Base-by-base conservation (phyloP, 2,888 invertebrate species). In the Anticlea derivata region DNA sequence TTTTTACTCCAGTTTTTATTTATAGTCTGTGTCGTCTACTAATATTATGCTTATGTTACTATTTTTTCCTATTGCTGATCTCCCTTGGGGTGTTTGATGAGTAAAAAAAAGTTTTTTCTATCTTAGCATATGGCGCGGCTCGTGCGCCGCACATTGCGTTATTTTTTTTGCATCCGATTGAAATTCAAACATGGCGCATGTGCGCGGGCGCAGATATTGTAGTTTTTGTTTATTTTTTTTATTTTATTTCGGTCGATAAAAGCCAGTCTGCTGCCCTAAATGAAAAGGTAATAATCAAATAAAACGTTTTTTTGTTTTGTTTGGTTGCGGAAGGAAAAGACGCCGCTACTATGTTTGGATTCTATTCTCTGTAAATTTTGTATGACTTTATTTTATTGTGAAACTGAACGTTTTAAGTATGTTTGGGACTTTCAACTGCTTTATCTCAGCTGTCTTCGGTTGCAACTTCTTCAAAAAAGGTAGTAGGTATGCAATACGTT, bases 131-230 rank as follows among this genome's bases (percentile, higher is more conserved):
- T 87, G 87, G 80, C 73, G 73, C 64, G 74, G 86, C 88, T 86
- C 88, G 88, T 86, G 88, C 87, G 72, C 63, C 61, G 75, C 88
- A 88, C 88, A 88, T 87, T 88, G 87, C 87, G 87, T 72, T 62
- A 78, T 83, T 88, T 89, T 88, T 89, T 88, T 87, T 79, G 83
- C 87, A 88, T 89, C 88, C 88, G 85, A 87, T 86, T 85, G 78
- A 83, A 84, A 83, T 79, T 78, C 73, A 85, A 88, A 86, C 81
- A 84, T 77, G 76, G 72, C 73, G 79, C 81, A 85, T 81, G 79
- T 78, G 86, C 78, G 72, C 75, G 68, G 73, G 73, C 75, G 75
- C 74, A 65, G 73, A 78, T 82, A 77, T 77, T 70, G 73, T 63
- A 65, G 71, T 70, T 79, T 78, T 78, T 75, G 72, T 77, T 73